A percentile compares a stretch with the other conserved stretches of the same genome.
Conservation (phyloP, 1,140 invertebrate species). For the Aplysia californica region DNA sequence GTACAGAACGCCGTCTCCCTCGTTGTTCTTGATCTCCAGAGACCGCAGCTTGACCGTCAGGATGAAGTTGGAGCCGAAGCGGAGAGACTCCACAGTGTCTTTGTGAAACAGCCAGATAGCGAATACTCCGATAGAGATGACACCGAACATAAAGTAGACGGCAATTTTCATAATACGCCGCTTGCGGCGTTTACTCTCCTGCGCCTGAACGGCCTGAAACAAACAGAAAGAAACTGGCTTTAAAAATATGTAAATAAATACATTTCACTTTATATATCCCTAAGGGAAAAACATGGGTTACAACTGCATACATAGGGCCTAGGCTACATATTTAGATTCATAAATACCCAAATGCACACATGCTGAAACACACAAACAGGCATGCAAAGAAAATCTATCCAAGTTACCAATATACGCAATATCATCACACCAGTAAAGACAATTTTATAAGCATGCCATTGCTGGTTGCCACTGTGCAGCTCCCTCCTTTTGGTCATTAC, state of each 20-base stretch:
- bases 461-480: too few species aligned
- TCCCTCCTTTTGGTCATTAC: too few species aligned
- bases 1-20: constrained; percentile 36
- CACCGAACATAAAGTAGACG: constrained; percentile 42
- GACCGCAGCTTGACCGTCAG: constrained; percentile 41
- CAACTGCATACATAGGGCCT: too few species aligned
- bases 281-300: too few species aligned
- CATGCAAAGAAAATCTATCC: too few species aligned
- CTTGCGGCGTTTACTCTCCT: constrained; percentile 41
- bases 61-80: constrained; percentile 30
- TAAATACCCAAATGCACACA: too few species aligned
- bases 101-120: constrained; percentile 44
- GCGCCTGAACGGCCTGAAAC: constrained; percentile 42
- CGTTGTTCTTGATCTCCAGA: constrained; percentile 34
- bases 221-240: not conserved
- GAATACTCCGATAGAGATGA: constrained; percentile 40
- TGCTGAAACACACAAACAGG: too few species aligned
- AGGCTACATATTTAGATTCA: too few species aligned
- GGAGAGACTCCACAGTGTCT: constrained; percentile 33
- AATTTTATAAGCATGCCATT: too few species aligned
- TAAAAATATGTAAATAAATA: not conserved
- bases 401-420: too few species aligned
- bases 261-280: too few species aligned
- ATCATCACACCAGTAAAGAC: too few species aligned
- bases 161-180: constrained; percentile 45